These are phyloP conservation scores for Sarcophaga carnaria DNA, from an alignment of 2,888 invertebrate species.

Conservation along the genomic window DNA sequence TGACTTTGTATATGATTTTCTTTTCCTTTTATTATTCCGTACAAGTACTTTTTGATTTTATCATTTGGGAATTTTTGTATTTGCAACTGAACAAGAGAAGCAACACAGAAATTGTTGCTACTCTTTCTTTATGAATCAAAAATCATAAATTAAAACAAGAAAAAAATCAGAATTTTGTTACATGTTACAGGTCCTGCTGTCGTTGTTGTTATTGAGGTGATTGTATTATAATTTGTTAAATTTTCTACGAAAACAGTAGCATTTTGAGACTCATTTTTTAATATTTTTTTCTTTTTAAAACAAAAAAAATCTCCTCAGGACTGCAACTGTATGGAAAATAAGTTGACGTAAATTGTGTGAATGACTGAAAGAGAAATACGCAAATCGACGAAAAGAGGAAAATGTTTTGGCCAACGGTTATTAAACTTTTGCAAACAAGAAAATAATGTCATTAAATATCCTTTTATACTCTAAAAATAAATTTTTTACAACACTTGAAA, in stretches of 20 bases:
- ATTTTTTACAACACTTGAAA: background rate
- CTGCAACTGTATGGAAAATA: conserved; percentile 33
- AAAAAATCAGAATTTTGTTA: background rate
- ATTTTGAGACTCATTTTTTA: background rate
- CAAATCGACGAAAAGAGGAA: background rate
- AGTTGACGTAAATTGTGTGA: conserved; percentile 24
- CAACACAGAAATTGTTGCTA: background rate
- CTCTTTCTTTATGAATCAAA: conserved; percentile 15
- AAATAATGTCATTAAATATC: conserved; percentile 5
- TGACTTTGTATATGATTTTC: background rate
- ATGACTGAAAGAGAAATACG: background rate
- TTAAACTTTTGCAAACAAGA: conserved; percentile 12
- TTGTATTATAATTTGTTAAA: conserved; percentile 37
- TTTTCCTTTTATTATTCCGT: background rate
- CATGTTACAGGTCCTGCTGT: background rate
- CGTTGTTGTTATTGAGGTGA: conserved; percentile 3
- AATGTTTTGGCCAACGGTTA: conserved; percentile 7
- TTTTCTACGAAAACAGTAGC: background rate
- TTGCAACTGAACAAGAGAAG: background rate
- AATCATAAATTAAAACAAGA: background rate
- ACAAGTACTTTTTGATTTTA: conserved; percentile 3
- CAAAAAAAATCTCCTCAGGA: conserved; percentile 1
- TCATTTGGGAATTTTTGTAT: conserved; percentile 4
- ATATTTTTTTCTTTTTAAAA: background rate
- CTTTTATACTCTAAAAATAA: conserved; percentile 9